Evolutionary conservation across 2,113 vertebrate genomes (phyloP), one percentile per base, ranked within the genome.

Genomic region (Bos javanicus): DNA sequence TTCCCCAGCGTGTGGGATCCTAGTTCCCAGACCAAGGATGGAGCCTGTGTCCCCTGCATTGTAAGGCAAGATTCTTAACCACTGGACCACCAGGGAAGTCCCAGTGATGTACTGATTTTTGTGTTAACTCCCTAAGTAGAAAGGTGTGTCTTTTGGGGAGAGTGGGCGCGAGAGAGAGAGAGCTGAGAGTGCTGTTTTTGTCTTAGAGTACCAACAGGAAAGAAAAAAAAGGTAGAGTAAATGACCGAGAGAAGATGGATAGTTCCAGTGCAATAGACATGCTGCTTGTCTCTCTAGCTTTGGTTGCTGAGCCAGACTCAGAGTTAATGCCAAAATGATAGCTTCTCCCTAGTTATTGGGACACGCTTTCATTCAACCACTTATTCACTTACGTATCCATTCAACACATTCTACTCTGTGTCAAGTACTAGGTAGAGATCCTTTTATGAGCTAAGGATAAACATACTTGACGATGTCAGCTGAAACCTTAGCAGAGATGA

Each of bases 131-230:
- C 16, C 7, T n/a, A 19, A 23, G 10, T 36, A 59, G 52, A 62
- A 83, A 50, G 4, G 3, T 11, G 5, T n/a, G 13, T 26, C 8
- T 57, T 12, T 39, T 1, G 4, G 80, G 33, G 2, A 4, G 0
- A 10, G 7, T 60, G 56, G 30, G 28, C 11, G 11, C 84, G 26
- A 64, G 6, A 54, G 33, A 54, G 33, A 87, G 21, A 57, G 15
- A 39, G 50, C 21, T 57, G 30, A 39, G 19, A 80, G 0, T 5
- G 7, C 8, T 9, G 2, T 57, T 17, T 86, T 14, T 59, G 25
- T 56, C 48, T 74, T 30, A 26, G 15, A 16, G 19, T 28, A 67
- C 39, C 19, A 43, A 17, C 10, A 52, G 87, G 19, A 54, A 54
- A n/a, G 10, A 23, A 54, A n/a, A 43, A 21, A 86, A 30, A 78